These are phyloP conservation scores for Pteria penguin DNA, from an alignment of 2,888 invertebrate species.

Conservation along the genomic window DNA sequence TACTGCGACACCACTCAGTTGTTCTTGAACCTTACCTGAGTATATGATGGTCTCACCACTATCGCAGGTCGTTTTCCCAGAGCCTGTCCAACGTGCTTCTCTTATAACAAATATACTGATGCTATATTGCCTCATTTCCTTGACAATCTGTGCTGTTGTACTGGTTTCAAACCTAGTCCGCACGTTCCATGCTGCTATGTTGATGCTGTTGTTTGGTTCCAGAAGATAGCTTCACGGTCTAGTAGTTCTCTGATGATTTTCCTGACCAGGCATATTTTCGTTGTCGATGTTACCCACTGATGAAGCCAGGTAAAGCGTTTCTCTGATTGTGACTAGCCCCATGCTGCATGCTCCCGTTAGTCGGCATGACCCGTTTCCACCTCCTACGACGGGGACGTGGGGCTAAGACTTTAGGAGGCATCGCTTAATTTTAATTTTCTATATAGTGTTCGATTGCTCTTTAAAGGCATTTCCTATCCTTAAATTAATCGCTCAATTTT, in stretches of 20 bases:
- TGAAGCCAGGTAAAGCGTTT: too few species aligned
- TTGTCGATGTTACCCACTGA: background rate
- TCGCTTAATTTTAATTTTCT: too few species aligned
- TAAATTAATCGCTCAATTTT: too few species aligned
- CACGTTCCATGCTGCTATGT: slow-evolving; percentile 17
- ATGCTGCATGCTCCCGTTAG: too few species aligned
- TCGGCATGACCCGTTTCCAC: too few species aligned
- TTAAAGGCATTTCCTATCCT: too few species aligned
- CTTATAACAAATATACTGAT: slow-evolving; percentile 9
- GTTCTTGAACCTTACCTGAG: slow-evolving; percentile 3
- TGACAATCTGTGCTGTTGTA: background rate
- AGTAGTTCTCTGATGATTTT: slow-evolving; percentile 6
- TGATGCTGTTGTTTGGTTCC: slow-evolving; percentile 14
- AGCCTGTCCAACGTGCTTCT: slow-evolving; percentile 17
- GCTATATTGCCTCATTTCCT: slow-evolving; percentile 9
- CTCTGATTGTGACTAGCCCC: background rate
- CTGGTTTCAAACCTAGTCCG: slow-evolving; percentile 3
- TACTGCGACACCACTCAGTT: too few species aligned
- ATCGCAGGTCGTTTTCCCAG: slow-evolving; percentile 9
- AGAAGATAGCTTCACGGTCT: slow-evolving; percentile 10
- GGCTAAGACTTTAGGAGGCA: too few species aligned
- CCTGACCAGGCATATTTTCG: background rate
- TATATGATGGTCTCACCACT: slow-evolving; percentile 19
- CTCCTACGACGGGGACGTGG: too few species aligned
- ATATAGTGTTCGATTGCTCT: too few species aligned